Evolutionary conservation across 2,888 invertebrate genomes (phyloP).

Genomic region (Orthosia incerta): DNA sequence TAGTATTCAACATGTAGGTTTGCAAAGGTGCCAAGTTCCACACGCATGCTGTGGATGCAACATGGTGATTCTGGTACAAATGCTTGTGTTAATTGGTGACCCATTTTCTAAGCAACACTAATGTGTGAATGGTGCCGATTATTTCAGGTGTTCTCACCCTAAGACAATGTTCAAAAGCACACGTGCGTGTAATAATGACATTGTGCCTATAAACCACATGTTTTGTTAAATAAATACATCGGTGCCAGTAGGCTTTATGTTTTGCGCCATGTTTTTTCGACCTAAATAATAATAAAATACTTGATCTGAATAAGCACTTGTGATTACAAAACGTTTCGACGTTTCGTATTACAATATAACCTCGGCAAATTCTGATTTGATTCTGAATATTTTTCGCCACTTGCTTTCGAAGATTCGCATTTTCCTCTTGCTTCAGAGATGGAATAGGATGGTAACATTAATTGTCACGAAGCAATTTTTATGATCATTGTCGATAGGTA

Average conservation of each 20-base stretch:
- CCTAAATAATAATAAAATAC: constrained; percentile 11
- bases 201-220: not conserved
- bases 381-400: constrained; percentile 32
- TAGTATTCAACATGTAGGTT: constrained; percentile 31
- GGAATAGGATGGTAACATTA: not conserved
- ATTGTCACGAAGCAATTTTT: not conserved
- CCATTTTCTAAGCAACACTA: not conserved
- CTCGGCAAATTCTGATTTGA: constrained; percentile 29
- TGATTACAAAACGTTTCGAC: constrained; percentile 23
- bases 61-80: constrained; percentile 14
- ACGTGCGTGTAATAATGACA: not conserved
- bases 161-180: not conserved
- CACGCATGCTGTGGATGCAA: constrained; percentile 22
- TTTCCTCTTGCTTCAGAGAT: constrained; percentile 14
- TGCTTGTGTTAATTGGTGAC: constrained; percentile 13
- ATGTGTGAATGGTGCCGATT: not conserved
- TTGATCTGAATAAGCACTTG: constrained; percentile 15
- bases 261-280: not conserved
- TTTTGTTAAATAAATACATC: not conserved
- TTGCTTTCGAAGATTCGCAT: constrained; percentile 11
- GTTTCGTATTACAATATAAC: constrained; percentile 29
- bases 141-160: not conserved
- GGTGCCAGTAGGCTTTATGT: not conserved
- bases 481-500: not conserved
- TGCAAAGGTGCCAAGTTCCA: constrained; percentile 40